Evolutionary conservation across 2,888 invertebrate species (phyloP), one percentile per base, ranked within the genome.

Genomic region (Polymixis lichenea): DNA sequence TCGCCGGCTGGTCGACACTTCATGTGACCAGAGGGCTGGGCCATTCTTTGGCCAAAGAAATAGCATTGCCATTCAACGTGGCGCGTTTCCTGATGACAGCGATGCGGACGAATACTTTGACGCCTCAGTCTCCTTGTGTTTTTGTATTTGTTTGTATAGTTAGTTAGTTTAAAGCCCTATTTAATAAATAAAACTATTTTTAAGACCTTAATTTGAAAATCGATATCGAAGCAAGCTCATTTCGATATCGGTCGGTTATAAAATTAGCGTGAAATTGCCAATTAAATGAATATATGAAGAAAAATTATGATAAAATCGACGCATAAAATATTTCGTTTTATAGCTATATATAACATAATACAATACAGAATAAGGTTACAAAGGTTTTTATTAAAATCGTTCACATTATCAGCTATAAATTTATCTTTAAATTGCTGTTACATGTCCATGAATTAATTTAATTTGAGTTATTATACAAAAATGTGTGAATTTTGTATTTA

Each of bases 361-460:
- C 32, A 67, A 67, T 49, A 64, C 60, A 58, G 55, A 75, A 80
- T 81, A 73, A 22, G 62, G 49, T 71, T 53, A 32, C 51, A 82
- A 80, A 86, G 51, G 58, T 61, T 38, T 72, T 72, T 75, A 84
- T 72, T 64, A 38, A 62, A 77, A 70, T 71, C 61, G 68, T 84
- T 83, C 62, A 72, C n/a, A 69, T 68, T 73, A 81, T 73, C 53
- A 32, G 15, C 64, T 56, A 78, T 67, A 72, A 38, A 71, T 75
- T 79, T 75, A 78, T 74, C 28, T 75, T 66, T 55, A 75, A 69
- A 78, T 77, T 64, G 68, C 49, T 81, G 64, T 79, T 58, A 53
- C 46, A 51, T 60, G 76, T 81, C 75, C 77, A 67, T 69, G 70
- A 72, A 72, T 78, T 67, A 64, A 79, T 86, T 78, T 58, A 66